These are phyloP conservation scores for Gibbula magus DNA, from an alignment of 2,888 invertebrate genomes.

Conservation along the genomic window DNA sequence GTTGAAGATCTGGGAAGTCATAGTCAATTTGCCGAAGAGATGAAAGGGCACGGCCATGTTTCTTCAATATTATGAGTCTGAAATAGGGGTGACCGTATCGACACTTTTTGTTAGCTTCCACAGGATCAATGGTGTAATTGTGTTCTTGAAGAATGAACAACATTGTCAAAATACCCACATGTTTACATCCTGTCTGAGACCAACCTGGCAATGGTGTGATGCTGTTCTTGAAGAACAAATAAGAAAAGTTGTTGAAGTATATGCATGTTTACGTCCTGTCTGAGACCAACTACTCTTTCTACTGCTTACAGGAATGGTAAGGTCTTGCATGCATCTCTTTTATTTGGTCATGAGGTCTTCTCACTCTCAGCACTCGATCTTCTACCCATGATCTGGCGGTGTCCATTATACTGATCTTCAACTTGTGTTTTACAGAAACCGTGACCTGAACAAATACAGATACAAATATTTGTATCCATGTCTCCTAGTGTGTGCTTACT, in stretches of 20 bases:
- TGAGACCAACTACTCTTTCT: not conserved
- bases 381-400: no score
- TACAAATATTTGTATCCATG: no score
- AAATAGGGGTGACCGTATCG: not conserved
- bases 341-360: not conserved
- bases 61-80: not conserved
- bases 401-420: no score
- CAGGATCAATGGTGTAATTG: not conserved
- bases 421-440: no score
- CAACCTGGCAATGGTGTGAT: not conserved
- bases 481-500: no score
- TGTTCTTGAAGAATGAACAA: not conserved
- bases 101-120: not conserved
- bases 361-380: no score
- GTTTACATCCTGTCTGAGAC: conserved; percentile 8
- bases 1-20: conserved; percentile 1
- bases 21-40: not conserved
- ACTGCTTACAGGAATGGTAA: not conserved
- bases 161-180: not conserved
- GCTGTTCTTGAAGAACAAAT: not conserved
- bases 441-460: no score
- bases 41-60: not conserved
- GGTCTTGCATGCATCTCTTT: conserved; percentile 8
- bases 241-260: not conserved
- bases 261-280: conserved; percentile 6